Percentiles rank a stretch among this genome's conserved stretches.
Evolutionary conservation across 1,140 invertebrate species (phyloP).

Genomic region (Cheumatopsyche charites): DNA sequence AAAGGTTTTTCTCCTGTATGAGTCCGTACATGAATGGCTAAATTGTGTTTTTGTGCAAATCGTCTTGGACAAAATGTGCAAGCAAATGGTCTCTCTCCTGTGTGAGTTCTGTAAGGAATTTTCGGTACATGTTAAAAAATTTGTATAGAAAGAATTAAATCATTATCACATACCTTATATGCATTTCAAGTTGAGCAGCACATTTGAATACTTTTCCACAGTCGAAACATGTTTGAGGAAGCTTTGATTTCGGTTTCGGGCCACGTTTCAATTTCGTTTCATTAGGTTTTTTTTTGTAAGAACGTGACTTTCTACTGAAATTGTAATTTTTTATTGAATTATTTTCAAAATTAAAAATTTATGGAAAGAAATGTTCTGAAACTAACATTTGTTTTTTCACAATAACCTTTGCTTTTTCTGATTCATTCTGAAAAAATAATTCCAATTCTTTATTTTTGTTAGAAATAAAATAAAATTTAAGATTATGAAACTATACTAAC

Average conservation of each 20-base stretch:
- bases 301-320: slow-evolving; percentile 46
- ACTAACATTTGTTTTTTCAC: slow-evolving; percentile 44
- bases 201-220: slow-evolving; percentile 66
- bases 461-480: background rate
- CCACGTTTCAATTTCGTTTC: slow-evolving; percentile 64
- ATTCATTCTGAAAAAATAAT: slow-evolving; percentile 34
- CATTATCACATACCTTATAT: slow-evolving; percentile 56
- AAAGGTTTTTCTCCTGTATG: slow-evolving; percentile 83
- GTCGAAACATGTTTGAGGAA: slow-evolving; percentile 62
- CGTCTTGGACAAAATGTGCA: slow-evolving; percentile 78
- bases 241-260: slow-evolving; percentile 64
- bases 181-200: slow-evolving; percentile 65
- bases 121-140: background rate
- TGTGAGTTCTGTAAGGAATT: slow-evolving; percentile 60
- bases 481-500: slow-evolving; percentile 43
- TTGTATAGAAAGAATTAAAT: no score
- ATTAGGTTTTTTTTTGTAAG: slow-evolving; percentile 63
- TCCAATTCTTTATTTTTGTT: background rate
- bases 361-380: background rate
- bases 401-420: slow-evolving; percentile 36
- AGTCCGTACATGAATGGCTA: slow-evolving; percentile 82
- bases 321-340: no score
- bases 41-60: slow-evolving; percentile 85
- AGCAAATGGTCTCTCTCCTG: slow-evolving; percentile 68
- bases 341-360: no score